These are phyloP conservation scores for Eupithecia subumbrata DNA, from an alignment of 2,888 invertebrate species.

Conservation along the genomic window DNA sequence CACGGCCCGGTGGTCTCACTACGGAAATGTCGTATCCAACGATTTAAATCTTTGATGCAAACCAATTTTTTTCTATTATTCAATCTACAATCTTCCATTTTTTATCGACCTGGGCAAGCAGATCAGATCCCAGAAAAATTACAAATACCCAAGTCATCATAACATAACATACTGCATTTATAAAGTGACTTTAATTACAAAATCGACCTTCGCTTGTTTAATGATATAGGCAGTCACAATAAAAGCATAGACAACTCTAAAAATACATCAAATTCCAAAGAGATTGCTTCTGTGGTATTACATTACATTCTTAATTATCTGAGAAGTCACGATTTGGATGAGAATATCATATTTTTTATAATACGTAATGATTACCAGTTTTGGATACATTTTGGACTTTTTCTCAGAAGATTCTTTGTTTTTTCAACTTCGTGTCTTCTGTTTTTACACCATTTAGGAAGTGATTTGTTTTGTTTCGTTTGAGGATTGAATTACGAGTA, in stretches of 20 bases:
- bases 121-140: too few relatives aligned
- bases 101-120: too few relatives aligned
- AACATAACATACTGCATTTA: neutral
- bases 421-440: neutral
- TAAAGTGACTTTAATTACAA: slow-evolving; percentile 5
- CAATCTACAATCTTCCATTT: too few relatives aligned
- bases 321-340: slow-evolving; percentile 54
- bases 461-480: neutral
- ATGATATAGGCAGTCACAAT: slow-evolving; percentile 2
- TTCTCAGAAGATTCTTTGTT: slow-evolving; percentile 8
- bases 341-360: slow-evolving; percentile 48
- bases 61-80: too few relatives aligned
- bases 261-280: slow-evolving; percentile 2
- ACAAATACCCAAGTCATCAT: neutral
- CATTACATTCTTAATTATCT: slow-evolving; percentile 51
- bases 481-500: neutral
- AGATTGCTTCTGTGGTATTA: slow-evolving; percentile 5
- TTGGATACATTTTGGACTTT: slow-evolving; percentile 1
- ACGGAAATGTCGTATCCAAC: too few relatives aligned
- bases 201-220: slow-evolving; percentile 7
- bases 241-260: slow-evolving; percentile 2
- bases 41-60: too few relatives aligned
- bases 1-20: too few relatives aligned
- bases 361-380: slow-evolving; percentile 1
- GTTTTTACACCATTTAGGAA: neutral